Base-by-base conservation (phyloP, 1,140 invertebrate species). In the Phocides pigmalion region DNA sequence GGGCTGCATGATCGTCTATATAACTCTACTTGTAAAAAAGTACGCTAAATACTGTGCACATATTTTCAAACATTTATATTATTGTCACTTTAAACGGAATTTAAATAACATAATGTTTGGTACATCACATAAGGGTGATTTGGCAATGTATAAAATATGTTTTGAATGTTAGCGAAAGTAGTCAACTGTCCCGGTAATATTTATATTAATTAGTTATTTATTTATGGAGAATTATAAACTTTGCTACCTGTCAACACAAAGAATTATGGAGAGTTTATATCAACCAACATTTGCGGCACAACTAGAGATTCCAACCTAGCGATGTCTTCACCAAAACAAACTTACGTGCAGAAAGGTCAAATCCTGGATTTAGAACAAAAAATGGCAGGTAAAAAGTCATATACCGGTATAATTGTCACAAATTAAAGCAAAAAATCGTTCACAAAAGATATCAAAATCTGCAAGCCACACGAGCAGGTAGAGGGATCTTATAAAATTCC, bases 321-420 rank as follows among this genome's bases (percentile, higher is more conserved):
- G 51, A 68, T 72, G 72, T 74, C 71, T 68, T 67, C 62, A 73
- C 79, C 72, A 86, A 84, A 82, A 85, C 81, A 90, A 81, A 85
- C 75, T 78, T 73, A 79, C 76, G 79, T 84, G 85, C 81, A 82
- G 87, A 90, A 88, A 70, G 71, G 54, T 58, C 72, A 70, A 81
- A 76, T 79, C 71, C 61, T 56, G 64, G 70, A 79, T 76, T 65
- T 44, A 20, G 56, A 70, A 76, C 70, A 85, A 86, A 89, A 82
- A 82, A 70, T 59, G 58, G 59, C 88, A 91, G 89, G 89, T 91
- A 91, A 91, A 91, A 91, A 89, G 85, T 91, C 82, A 89, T 87
- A 87, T 89, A 91, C 87, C 87, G 87, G 78, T 89, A 91, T 91
- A 91, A 91, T 91, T 91, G 87, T 89, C 89, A 91, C 89, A 91